Base-by-base conservation (phyloP, 2,888 invertebrate species). In the Polymixis flavicincta region DNA sequence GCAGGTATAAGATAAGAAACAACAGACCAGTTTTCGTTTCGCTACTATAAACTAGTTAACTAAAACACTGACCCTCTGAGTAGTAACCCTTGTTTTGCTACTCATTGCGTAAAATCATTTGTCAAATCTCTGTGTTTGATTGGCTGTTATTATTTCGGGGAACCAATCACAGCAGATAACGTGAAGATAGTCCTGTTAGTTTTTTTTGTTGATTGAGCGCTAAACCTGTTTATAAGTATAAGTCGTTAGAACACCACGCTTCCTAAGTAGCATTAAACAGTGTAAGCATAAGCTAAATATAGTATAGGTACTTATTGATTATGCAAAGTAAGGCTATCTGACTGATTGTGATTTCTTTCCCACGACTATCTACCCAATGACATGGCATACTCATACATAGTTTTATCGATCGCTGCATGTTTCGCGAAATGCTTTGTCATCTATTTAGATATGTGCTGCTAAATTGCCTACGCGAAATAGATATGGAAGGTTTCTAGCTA, bases 381-480 rank as follows among this genome's bases (percentile, higher is more conserved):
- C 78, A 73, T 64, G 76, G 71, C 83, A 73, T 37, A 71, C 83
- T 71, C 83, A 73, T 37, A 71, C 83, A 73, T 37, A 73, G 73
- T 63, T 66, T n/a, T 85, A 87, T 86, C 81, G 83, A 87, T 50
- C 83, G 50, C 50, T 42, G 65, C 55, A 73, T 66, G 60, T 52
- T 78, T 76, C 59, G 61, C 67, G 45, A 80, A 85, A 76, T 68
- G 82, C 75, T 68, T 84, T 45, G 80, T 85, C 78, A 84, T 82
- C 61, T 65, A 64, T 66, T 52, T 65, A 65, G 61, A 64, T 45
- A 65, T 74, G 37, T 66, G 17, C 61, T 73, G 70, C 66, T 32
- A 80, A 74, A 75, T 84, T 60, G 65, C 52, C 32, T 64, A 50
- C 9, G n/a, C 45, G 76, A 28, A 63, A 48, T 32, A 22, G 45